phyloP scores from a whole-genome alignment of 2,113 vertebrate genomes.

The Peromyscus californicus region DNA sequence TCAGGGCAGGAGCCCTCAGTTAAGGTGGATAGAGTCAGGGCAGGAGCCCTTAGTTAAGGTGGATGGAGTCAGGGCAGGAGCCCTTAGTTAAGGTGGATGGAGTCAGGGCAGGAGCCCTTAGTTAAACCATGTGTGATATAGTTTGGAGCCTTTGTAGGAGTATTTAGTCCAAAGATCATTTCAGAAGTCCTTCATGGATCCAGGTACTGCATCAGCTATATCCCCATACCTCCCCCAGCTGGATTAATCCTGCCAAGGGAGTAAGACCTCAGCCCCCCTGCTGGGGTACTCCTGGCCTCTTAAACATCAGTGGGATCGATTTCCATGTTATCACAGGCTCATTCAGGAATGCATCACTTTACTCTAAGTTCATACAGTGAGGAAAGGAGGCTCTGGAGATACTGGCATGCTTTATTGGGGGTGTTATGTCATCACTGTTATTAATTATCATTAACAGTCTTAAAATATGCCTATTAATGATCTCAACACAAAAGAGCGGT shows the following conservation, averaged over 20 bases:
- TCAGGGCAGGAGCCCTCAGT: not conserved
- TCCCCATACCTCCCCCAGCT: not conserved
- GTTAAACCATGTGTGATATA: not conserved
- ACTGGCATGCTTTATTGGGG: conserved; percentile 68
- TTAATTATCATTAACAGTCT: conserved; percentile 83
- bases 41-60: not conserved
- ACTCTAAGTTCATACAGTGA: conserved; percentile 61
- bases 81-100: not conserved
- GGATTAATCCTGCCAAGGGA: not conserved
- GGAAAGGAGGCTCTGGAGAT: conserved; percentile 46
- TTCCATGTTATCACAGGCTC: conserved; percentile 4
- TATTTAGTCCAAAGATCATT: not conserved
- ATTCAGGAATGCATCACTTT: conserved; percentile 19
- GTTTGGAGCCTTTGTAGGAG: not conserved
- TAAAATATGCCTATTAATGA: conserved; percentile 81
- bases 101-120: not conserved
- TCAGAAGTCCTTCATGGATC: not conserved
- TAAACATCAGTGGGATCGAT: not conserved
- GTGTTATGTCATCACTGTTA: conserved; percentile 76
- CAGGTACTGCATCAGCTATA: not conserved
- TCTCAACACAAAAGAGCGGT: conserved; percentile 73
- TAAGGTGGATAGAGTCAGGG: not conserved
- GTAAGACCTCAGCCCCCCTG: not conserved
- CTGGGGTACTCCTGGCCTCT: not conserved
- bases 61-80: not conserved